These are phyloP conservation scores for Eidolon dupreanum DNA, from an alignment of 2,797 vertebrate species.

Conservation along the genomic window DNA sequence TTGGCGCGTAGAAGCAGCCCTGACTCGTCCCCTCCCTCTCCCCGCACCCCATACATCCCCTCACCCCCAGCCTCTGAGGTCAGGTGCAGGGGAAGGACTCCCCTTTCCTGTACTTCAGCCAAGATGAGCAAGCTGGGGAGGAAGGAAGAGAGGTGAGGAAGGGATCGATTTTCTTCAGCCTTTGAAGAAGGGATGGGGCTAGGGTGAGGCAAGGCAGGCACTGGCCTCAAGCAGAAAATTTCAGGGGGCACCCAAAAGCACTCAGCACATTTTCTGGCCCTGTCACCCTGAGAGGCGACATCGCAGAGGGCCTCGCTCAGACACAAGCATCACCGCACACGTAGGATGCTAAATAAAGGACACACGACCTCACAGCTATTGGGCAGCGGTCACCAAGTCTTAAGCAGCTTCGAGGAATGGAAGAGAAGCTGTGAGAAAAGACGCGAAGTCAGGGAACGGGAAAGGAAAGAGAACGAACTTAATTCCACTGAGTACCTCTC, in stretches of 20 bases:
- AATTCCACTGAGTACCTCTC: not conserved
- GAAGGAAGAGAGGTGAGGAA: no score
- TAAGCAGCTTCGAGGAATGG: not conserved
- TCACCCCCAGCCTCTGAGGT: not conserved
- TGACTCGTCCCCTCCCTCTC: not conserved
- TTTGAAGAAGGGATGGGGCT: not conserved
- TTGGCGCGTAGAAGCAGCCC: not conserved
- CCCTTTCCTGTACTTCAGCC: not conserved
- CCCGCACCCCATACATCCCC: fast-evolving
- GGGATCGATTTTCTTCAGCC: not conserved
- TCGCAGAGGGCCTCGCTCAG: fast-evolving
- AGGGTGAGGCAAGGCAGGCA: no score
- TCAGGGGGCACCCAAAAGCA: not conserved
- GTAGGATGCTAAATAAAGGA: no score
- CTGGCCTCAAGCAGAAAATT: fast-evolving
- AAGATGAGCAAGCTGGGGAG: no score
- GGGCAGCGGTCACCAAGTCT: not conserved
- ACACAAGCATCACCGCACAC: fast-evolving
- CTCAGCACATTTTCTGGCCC: fast-evolving
- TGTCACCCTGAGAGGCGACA: no score
- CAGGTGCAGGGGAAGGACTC: fast-evolving
- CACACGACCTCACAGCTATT: fast-evolving
- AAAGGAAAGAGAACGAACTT: no score
- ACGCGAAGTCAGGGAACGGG: not conserved
- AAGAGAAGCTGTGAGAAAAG: not conserved